A percentile compares a stretch with the other conserved stretches of the same genome.
Evolutionary conservation across 2,113 vertebrate species (phyloP).

Genomic region (Seriola aureovittata): DNA sequence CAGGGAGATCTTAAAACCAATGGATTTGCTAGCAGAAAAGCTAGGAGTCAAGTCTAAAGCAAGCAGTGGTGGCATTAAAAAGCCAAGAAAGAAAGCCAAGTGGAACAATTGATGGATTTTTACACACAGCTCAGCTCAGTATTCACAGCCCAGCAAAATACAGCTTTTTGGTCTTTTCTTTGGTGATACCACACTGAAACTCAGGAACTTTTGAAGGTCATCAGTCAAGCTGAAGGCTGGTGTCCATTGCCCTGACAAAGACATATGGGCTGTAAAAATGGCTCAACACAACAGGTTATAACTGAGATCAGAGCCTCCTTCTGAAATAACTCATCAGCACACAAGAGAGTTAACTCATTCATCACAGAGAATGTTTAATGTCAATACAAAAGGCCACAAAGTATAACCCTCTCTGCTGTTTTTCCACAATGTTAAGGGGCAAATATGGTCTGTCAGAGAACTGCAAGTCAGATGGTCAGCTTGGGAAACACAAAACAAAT

Average conservation of each 20-base stretch:
- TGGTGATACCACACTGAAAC: slow-evolving; percentile 6
- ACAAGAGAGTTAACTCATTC: slow-evolving; percentile 27
- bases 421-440: too few relatives aligned
- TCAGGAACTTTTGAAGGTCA: slow-evolving; percentile 13
- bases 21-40: slow-evolving; percentile 29
- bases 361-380: slow-evolving; percentile 21
- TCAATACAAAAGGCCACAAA: background rate
- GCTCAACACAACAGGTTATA: background rate
- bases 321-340: slow-evolving; percentile 23
- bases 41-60: slow-evolving; percentile 21
- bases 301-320: slow-evolving; percentile 8
- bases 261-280: slow-evolving; percentile 13
- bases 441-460: background rate
- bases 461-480: background rate
- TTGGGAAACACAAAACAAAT: background rate
- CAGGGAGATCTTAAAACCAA: slow-evolving; percentile 24
- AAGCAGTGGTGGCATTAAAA: slow-evolving; percentile 16
- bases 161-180: background rate
- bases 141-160: background rate
- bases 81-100: background rate
- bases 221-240: slow-evolving; percentile 10
- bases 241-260: slow-evolving; percentile 18
- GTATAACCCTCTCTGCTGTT: background rate
- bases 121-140: slow-evolving; percentile 35
- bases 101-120: slow-evolving; percentile 27